A percentile compares a stretch with the other conserved stretches of the same genome.
These are phyloP conservation scores for Dorcus parallelipipedus DNA, from an alignment of 2,888 invertebrate genomes.

Conservation along the genomic window DNA sequence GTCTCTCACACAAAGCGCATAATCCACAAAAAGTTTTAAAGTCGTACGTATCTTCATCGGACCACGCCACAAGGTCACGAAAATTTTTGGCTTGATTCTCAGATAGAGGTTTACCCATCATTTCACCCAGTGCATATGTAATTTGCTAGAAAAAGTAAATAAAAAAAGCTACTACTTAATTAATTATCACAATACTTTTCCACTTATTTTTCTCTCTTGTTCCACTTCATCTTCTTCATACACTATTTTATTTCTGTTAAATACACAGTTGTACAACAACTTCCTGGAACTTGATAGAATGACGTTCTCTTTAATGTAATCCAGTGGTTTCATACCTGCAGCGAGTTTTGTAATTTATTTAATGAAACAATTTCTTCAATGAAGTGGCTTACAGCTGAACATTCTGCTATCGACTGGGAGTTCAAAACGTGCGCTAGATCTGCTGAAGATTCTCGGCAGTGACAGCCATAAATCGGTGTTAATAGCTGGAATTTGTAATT, in stretches of 20 bases:
- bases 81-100: slow-evolving; percentile 52
- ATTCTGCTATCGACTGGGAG: slow-evolving; percentile 65
- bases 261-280: slow-evolving; percentile 57
- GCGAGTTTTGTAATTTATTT: neutral
- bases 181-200: slow-evolving; percentile 43
- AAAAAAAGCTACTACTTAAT: neutral
- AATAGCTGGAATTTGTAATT: slow-evolving; percentile 51
- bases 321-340: slow-evolving; percentile 65
- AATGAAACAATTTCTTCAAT: neutral
- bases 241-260: slow-evolving; percentile 46
- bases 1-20: slow-evolving; percentile 72
- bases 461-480: slow-evolving; percentile 61
- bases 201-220: slow-evolving; percentile 46
- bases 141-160: slow-evolving; percentile 48
- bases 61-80: slow-evolving; percentile 54
- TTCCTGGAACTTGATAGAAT: slow-evolving; percentile 59
- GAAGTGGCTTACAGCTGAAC: slow-evolving; percentile 46
- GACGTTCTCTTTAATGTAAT: slow-evolving; percentile 68
- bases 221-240: slow-evolving; percentile 36
- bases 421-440: slow-evolving; percentile 71
- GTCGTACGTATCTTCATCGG: slow-evolving; percentile 53
- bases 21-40: slow-evolving; percentile 79
- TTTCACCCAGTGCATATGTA: slow-evolving; percentile 55
- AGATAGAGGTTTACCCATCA: slow-evolving; percentile 63
- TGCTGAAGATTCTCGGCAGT: slow-evolving; percentile 71